Percentiles rank a stretch among this genome's conserved stretches.
phyloP scores from a whole-genome alignment of 1,140 invertebrate species.

The Orchesella cincta region DNA sequence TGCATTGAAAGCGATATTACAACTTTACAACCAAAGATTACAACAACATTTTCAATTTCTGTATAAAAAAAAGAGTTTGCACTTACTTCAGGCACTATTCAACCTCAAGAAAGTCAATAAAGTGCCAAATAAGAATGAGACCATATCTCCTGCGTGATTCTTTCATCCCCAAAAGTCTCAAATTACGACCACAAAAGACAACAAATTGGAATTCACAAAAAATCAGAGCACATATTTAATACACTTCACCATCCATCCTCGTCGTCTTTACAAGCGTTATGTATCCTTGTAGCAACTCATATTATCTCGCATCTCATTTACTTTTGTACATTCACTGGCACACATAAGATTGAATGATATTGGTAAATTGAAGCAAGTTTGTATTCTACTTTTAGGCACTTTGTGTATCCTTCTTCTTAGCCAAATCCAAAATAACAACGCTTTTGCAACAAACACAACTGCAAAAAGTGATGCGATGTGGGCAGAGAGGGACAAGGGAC shows the following conservation, averaged over 20 bases:
- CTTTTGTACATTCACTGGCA: not conserved
- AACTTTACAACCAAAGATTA: too few relatives aligned
- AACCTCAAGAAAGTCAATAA: not conserved
- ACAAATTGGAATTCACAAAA: not conserved
- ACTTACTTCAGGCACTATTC: not conserved
- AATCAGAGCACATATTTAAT: too few relatives aligned
- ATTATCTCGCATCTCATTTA: not conserved
- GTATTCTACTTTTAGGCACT: not conserved
- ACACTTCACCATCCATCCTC: too few relatives aligned
- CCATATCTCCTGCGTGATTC: not conserved
- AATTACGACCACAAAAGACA: not conserved
- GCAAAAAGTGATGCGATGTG: not conserved
- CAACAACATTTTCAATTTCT: not conserved
- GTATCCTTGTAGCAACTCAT: too few relatives aligned
- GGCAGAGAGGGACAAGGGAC: too few relatives aligned
- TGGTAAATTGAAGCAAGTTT: not conserved
- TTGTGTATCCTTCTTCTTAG: too few relatives aligned
- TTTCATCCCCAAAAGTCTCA: not conserved
- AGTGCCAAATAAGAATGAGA: not conserved
- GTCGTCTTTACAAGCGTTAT: too few relatives aligned
- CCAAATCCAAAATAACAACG: not conserved
- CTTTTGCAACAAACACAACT: not conserved
- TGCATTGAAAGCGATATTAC: too few relatives aligned
- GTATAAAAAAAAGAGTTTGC: not conserved
- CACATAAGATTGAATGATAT: not conserved